Evolutionary conservation across 1,140 invertebrate species (phyloP), one percentile per base, ranked within the genome.

Genomic region (Heterodera carotae): DNA sequence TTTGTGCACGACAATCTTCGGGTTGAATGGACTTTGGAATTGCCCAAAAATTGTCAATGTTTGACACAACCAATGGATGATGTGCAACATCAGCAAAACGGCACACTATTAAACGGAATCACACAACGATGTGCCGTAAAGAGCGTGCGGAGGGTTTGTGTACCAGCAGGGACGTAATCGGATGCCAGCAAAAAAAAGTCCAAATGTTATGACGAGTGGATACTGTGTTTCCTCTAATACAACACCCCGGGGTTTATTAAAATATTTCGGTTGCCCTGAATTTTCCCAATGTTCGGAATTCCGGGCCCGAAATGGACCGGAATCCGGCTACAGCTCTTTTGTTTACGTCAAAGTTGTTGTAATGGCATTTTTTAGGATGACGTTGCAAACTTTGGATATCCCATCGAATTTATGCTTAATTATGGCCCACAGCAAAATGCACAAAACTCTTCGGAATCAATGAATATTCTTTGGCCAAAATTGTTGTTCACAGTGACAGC

Each of bases 341-440:
- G n/a, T 29, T 62, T 29, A 7, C 18, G n/a, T 18, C 59, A n/a
- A 62, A 62, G 27, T 27, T 66, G 5, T n/a, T n/a, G n/a, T n/a
- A n/a, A n/a, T n/a, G n/a, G n/a, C n/a, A n/a, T n/a, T n/a, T n/a
- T n/a, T n/a, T 62, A 74, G 71, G 53, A 74, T 22, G 56, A 74
- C 39, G 64, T 74, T 25, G 59, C 39, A 29, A 53, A 74, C 64
- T 74, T 74, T n/a, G 71, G 71, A 4, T 36, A 74, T 29, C 64
- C 59, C 27, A 62, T 74, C 33, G 33, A 74, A 60, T 74, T 74
- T 34, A 33, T 31, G 34, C 59, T 74, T 22, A 59, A 60, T 36
- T 74, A 39, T 18, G 36, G 64, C 27, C 48, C 48, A 22, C 48
- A 4, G 48, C 15, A 15, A 53, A 53, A 53, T 22, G 10, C 22